phyloP scores from a whole-genome alignment of 2,113 vertebrate species.

The Barnardius zonarius region DNA sequence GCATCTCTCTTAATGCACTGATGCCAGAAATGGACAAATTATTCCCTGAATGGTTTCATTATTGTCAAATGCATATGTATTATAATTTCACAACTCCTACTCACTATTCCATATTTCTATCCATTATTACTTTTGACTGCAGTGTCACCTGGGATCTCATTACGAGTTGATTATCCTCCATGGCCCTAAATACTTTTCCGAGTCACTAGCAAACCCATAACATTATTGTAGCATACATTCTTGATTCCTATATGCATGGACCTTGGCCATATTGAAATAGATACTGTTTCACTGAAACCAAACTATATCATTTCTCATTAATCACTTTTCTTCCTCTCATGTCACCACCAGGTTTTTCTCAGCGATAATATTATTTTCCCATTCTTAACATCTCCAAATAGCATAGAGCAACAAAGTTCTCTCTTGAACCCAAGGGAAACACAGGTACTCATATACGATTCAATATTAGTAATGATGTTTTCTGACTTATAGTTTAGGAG shows the following conservation, averaged over 20 bases:
- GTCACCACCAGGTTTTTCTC: background rate
- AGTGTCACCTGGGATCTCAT: slow-evolving; percentile 36
- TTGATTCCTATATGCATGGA: background rate
- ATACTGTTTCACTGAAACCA: background rate
- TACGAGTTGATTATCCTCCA: slow-evolving; percentile 16
- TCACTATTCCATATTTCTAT: background rate
- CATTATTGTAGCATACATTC: background rate
- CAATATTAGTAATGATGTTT: background rate
- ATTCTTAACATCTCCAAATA: background rate
- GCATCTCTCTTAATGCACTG: background rate
- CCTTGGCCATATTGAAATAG: background rate
- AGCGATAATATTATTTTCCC: background rate
- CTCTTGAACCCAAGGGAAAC: background rate
- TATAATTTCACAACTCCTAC: background rate
- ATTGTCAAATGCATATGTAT: background rate
- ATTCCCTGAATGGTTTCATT: background rate
- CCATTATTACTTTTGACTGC: slow-evolving; percentile 12
- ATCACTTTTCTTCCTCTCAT: background rate
- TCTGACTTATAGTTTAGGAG: background rate
- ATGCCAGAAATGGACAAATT: background rate
- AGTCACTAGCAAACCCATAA: background rate
- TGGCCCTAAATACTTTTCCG: background rate
- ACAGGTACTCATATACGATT: background rate
- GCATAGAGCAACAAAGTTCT: background rate
- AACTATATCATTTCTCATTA: background rate